Evolutionary conservation across 2,113 vertebrate genomes (phyloP).

Genomic region (Lampris incognitus): DNA sequence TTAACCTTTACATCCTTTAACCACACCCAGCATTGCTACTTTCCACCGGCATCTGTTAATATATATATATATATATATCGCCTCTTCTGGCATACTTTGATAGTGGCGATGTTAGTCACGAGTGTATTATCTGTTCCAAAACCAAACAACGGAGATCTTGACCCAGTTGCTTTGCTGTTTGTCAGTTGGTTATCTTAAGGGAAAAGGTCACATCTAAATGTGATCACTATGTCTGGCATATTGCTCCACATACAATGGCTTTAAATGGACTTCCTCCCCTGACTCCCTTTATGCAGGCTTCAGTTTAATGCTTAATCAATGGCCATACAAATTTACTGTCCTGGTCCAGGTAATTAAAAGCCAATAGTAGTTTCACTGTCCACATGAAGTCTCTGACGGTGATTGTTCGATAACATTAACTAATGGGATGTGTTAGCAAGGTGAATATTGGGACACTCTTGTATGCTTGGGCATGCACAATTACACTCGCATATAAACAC

Average conservation of each 20-base stretch:
- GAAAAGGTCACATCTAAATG: background rate
- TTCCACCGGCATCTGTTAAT: background rate
- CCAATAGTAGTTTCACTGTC: slow-evolving; percentile 23
- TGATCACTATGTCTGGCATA: background rate
- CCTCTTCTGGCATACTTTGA: background rate
- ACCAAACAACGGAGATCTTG: background rate
- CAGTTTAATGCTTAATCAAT: slow-evolving; percentile 41
- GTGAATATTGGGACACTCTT: background rate
- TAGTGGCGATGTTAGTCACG: background rate
- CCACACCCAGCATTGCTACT: background rate
- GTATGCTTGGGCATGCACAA: slow-evolving; percentile 28
- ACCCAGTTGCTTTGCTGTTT: background rate
- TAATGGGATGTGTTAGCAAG: slow-evolving; percentile 5
- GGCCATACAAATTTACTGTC: slow-evolving; percentile 29
- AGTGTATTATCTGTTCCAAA: background rate
- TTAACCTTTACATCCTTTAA: background rate
- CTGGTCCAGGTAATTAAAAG: slow-evolving; percentile 40
- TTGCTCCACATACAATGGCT: background rate
- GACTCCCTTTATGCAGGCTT: background rate
- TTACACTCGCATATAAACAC: slow-evolving; percentile 8
- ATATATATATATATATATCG: too few species aligned
- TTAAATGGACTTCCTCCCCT: background rate
- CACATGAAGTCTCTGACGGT: slow-evolving; percentile 26
- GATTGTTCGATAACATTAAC: slow-evolving; percentile 24
- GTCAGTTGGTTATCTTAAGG: background rate